Conservation (phyloP, 2,797 vertebrate species). For the Falco columbarius region DNA sequence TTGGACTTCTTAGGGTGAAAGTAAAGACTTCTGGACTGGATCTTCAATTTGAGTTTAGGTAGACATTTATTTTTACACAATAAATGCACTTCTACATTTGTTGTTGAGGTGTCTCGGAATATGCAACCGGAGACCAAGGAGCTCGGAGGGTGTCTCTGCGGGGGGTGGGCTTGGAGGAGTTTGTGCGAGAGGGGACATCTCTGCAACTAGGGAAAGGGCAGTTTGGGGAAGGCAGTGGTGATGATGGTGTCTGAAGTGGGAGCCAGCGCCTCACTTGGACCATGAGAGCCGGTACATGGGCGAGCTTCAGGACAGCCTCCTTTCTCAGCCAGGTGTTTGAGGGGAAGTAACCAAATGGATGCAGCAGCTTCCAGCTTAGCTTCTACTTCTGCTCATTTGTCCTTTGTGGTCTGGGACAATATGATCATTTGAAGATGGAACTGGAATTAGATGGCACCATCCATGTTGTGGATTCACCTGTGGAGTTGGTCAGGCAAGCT, state of each 20-base stretch:
- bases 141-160: accelerated
- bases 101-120: background rate
- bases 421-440: accelerated
- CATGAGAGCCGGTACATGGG: accelerated
- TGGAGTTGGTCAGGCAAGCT: accelerated
- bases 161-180: background rate
- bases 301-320: background rate
- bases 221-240: background rate
- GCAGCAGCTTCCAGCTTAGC: background rate
- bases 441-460: accelerated
- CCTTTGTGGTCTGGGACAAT: accelerated
- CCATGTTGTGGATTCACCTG: accelerated
- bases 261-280: accelerated
- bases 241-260: background rate
- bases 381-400: accelerated
- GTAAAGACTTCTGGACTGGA: background rate
- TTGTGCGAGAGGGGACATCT: background rate
- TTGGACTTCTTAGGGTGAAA: background rate
- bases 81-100: background rate
- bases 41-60: background rate
- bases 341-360: accelerated
- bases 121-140: accelerated
- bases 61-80: background rate
- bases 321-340: background rate
- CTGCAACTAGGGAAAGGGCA: accelerated